Conservation (phyloP, 2,888 invertebrate species). For the Falcaria lacertinaria region DNA sequence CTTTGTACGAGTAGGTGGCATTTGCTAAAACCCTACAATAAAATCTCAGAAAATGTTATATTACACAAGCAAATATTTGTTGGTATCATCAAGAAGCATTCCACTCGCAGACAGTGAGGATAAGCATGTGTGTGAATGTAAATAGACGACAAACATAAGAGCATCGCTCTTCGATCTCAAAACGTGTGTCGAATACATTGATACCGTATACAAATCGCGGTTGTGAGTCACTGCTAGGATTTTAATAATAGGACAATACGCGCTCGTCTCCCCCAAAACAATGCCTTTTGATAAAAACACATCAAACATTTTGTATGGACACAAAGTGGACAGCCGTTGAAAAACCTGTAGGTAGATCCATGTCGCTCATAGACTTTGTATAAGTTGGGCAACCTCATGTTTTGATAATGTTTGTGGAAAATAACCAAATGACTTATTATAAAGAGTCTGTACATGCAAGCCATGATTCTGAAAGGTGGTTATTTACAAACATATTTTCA, state of each 20-base stretch:
- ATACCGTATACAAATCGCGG: conserved; percentile 20
- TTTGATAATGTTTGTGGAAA: no score
- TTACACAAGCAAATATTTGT: no score
- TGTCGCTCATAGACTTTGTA: no score
- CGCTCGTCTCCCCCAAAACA: not conserved
- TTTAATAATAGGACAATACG: not conserved
- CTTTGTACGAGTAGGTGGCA: no score
- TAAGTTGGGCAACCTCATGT: no score
- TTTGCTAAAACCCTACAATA: no score
- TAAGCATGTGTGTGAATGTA: conserved; percentile 24
- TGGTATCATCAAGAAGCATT: not conserved
- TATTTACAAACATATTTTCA: no score
- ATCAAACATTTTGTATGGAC: not conserved
- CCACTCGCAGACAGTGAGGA: conserved; percentile 4
- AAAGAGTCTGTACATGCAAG: no score
- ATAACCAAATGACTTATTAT: no score
- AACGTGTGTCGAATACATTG: conserved; percentile 31
- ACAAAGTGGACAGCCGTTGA: not conserved
- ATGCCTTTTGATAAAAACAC: conserved; percentile 2
- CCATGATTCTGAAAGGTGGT: no score
- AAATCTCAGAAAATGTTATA: no score
- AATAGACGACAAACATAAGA: conserved; percentile 25
- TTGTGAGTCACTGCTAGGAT: not conserved
- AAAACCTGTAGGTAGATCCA: not conserved
- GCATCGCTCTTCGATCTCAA: conserved; percentile 26